Conservation (phyloP, 2,797 vertebrate species). For the Syngnathus rostellatus region DNA sequence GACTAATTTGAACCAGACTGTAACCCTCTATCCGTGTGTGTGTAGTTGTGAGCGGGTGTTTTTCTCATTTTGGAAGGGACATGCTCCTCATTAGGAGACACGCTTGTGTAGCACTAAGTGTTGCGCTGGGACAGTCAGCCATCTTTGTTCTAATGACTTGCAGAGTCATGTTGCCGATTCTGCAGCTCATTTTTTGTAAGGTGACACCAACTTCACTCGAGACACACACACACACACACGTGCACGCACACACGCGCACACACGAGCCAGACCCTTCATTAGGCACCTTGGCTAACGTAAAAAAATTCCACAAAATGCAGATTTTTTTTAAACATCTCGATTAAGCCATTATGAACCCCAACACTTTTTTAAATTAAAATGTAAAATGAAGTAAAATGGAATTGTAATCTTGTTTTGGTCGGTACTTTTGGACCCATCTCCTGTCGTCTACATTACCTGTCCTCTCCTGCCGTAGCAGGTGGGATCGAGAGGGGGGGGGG, state of each 20-base stretch:
- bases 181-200: neutral
- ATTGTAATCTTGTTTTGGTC: constrained; percentile 6
- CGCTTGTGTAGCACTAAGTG: neutral
- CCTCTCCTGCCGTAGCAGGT: constrained; percentile 58
- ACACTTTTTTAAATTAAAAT: too few species aligned
- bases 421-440: constrained; percentile 25
- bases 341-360: too few species aligned
- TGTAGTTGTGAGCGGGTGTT: constrained; percentile 26
- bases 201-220: neutral
- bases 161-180: neutral
- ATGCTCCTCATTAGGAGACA: constrained; percentile 44
- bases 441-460: constrained; percentile 27
- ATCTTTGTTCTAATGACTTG: constrained; percentile 1
- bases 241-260: too few species aligned
- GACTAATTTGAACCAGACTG: constrained; percentile 65
- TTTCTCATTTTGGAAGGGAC: constrained; percentile 35
- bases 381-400: too few species aligned
- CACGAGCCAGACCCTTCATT: too few species aligned
- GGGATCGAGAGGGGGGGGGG: constrained; percentile 43
- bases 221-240: neutral
- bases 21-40: constrained; percentile 40
- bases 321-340: too few species aligned
- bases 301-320: too few species aligned
- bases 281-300: too few species aligned
- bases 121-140: neutral